Percentiles rank a stretch among this genome's conserved stretches.
Conservation (phyloP, 2,888 invertebrate genomes). For the Lithophane semibrunnea region DNA sequence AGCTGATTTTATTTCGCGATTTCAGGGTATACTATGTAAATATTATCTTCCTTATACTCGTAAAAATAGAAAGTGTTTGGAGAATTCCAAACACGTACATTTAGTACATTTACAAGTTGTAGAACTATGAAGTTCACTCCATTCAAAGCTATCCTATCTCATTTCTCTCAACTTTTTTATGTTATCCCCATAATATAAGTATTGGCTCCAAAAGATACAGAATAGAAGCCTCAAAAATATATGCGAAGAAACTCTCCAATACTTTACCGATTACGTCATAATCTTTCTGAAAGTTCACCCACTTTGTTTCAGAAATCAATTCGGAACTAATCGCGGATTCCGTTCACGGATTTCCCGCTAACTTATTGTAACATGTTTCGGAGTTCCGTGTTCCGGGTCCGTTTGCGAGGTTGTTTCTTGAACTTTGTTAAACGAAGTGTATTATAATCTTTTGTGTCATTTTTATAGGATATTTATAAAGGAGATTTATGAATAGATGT, state of each 20-base stretch:
- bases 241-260: constrained; percentile 3
- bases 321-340: constrained; percentile 61
- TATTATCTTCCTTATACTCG: no score
- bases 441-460: constrained; percentile 48
- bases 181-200: not conserved
- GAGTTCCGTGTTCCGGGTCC: constrained; percentile 42
- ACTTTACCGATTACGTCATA: constrained; percentile 51
- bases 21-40: no score
- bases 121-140: not conserved
- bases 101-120: not conserved
- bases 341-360: constrained; percentile 44
- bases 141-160: not conserved
- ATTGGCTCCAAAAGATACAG: not conserved
- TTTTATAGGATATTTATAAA: constrained; percentile 7
- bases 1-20: no score
- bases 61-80: no score
- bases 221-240: constrained; percentile 15
- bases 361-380: constrained; percentile 57
- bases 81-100: not conserved
- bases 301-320: constrained; percentile 57
- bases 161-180: not conserved
- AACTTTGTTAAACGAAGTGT: constrained; percentile 40
- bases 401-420: constrained; percentile 39
- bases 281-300: constrained; percentile 37
- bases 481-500: not conserved